Evolutionary conservation across 2,888 invertebrate species (phyloP).

Genomic region (Dynastes maya): DNA sequence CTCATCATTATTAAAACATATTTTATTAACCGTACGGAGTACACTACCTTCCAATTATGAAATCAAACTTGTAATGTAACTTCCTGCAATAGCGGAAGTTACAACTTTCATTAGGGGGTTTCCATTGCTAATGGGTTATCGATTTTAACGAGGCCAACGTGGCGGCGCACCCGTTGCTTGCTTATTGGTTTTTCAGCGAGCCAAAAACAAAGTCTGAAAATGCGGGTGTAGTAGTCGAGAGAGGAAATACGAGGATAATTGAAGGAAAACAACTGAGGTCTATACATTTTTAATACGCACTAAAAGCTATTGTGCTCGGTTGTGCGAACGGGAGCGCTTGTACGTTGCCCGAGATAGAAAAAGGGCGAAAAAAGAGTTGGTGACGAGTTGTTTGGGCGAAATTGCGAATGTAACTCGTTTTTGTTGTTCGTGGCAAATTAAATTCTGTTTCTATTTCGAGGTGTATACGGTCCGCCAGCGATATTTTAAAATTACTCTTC

Average conservation of each 20-base stretch:
- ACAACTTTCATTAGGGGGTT: constrained; percentile 35
- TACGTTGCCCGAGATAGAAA: constrained; percentile 13
- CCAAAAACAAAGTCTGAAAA: constrained; percentile 27
- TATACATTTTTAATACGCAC: constrained; percentile 38
- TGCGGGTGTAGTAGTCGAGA: background rate
- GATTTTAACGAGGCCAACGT: constrained; percentile 20
- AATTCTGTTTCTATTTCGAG: constrained; percentile 22
- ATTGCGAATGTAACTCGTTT: constrained; percentile 12
- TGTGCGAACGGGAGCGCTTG: constrained; percentile 14
- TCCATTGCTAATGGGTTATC: constrained; percentile 33
- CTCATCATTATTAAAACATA: constrained; percentile 11
- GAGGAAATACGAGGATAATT: constrained; percentile 37
- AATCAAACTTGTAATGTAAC: constrained; percentile 36
- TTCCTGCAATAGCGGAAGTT: constrained; percentile 38
- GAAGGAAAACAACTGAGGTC: constrained; percentile 39
- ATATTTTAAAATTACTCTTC: constrained; percentile 15
- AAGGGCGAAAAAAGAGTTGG: background rate
- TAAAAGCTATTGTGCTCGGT: constrained; percentile 35
- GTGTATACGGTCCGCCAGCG: background rate
- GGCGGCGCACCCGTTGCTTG: constrained; percentile 21
- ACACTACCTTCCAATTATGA: constrained; percentile 16
- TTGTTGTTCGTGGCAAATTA: constrained; percentile 28
- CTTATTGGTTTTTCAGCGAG: constrained; percentile 32
- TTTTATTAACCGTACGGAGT: constrained; percentile 9
- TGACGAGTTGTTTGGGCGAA: background rate